Evolutionary conservation across 2,888 invertebrate genomes (phyloP).

Genomic region (Fragum fragum): DNA sequence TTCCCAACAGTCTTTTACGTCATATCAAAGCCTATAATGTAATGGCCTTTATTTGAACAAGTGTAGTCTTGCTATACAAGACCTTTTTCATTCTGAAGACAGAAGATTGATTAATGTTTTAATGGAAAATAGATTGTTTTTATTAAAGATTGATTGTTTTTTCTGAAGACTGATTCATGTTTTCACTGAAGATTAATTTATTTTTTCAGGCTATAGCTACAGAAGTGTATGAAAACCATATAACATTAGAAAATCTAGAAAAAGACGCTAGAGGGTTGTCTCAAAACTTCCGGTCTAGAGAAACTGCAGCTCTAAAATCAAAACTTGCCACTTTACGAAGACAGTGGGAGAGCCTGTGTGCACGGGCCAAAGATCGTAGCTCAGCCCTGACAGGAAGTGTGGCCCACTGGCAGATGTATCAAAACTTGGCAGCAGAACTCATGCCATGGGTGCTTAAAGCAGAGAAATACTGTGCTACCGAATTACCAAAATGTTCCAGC

Average conservation of each 20-base stretch:
- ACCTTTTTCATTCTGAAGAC: too few relatives aligned
- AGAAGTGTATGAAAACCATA: constrained; percentile 92
- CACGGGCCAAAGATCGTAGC: constrained; percentile 92
- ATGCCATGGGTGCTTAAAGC: constrained; percentile 96
- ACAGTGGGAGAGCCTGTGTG: constrained; percentile 92
- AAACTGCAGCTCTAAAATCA: constrained; percentile 92
- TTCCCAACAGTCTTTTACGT: too few relatives aligned
- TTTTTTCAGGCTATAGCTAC: constrained; percentile 90
- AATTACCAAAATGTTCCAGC: constrained; percentile 92
- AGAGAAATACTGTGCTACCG: constrained; percentile 92
- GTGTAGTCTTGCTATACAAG: too few relatives aligned
- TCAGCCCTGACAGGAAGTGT: constrained; percentile 92
- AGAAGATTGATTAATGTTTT: too few relatives aligned
- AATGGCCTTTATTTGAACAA: too few relatives aligned
- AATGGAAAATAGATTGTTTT: too few relatives aligned
- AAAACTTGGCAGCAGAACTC: constrained; percentile 91
- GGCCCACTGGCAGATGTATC: constrained; percentile 94
- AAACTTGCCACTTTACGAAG: constrained; percentile 93
- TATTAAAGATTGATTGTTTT: too few relatives aligned
- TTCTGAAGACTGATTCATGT: too few relatives aligned
- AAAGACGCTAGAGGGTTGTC: constrained; percentile 92
- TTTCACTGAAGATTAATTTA: too few relatives aligned
- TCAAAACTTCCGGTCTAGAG: constrained; percentile 87
- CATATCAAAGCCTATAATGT: too few relatives aligned
- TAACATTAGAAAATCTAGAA: constrained; percentile 91